phyloP scores from a whole-genome alignment of 2,797 vertebrate genomes.

The Prionace glauca region DNA sequence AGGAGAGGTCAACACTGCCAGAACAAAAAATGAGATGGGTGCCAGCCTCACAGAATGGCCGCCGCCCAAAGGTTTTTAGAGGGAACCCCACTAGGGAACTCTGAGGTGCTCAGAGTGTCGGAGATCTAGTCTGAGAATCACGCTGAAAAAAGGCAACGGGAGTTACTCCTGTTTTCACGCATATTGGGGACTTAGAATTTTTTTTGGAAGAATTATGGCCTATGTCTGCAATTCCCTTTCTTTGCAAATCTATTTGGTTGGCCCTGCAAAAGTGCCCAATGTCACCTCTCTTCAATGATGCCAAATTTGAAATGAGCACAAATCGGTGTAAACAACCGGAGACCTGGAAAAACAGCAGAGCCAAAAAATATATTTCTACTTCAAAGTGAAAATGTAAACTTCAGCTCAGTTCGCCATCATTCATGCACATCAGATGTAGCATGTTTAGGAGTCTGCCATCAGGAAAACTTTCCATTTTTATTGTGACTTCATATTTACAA shows the following conservation, averaged over 20 bases:
- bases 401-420: background rate
- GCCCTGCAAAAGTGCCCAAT: background rate
- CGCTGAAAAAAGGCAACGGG: too few relatives aligned
- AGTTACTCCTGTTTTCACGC: too few relatives aligned
- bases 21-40: too few relatives aligned
- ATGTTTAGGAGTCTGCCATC: background rate
- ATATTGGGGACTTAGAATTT: too few relatives aligned
- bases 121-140: too few relatives aligned
- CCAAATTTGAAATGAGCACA: background rate
- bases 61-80: too few relatives aligned
- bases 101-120: too few relatives aligned
- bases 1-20: too few relatives aligned
- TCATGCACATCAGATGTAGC: background rate
- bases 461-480: background rate
- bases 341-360: background rate
- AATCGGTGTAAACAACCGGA: background rate
- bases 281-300: background rate
- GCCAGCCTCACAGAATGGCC: too few relatives aligned
- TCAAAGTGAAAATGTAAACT: background rate
- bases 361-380: background rate
- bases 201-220: too few relatives aligned
- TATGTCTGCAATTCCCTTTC: background rate
- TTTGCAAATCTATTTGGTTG: background rate
- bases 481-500: background rate
- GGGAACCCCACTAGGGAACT: too few relatives aligned